Evolutionary conservation across 2,797 vertebrate genomes (phyloP).

Genomic region (Cyclura pinguis): DNA sequence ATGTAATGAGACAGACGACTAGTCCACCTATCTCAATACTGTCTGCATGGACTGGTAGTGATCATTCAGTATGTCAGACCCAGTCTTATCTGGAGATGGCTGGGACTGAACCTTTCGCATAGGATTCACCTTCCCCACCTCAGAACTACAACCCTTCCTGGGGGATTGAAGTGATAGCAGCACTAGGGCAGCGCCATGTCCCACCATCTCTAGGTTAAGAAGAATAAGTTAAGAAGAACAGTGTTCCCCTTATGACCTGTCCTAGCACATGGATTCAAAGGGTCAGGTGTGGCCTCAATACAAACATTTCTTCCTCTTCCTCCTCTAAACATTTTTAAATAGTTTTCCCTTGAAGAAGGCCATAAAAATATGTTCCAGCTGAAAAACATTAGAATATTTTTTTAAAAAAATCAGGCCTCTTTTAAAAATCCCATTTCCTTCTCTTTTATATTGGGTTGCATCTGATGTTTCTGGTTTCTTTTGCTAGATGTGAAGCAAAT

Average conservation of each 20-base stretch:
- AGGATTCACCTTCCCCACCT: not conserved
- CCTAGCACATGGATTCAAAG: not conserved
- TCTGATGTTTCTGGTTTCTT: not conserved
- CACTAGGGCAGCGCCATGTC: no score
- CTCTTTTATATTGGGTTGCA: no score
- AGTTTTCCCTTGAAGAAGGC: no score
- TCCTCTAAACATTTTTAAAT: no score
- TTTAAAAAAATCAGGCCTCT: no score
- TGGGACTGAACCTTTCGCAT: not conserved
- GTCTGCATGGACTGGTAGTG: not conserved
- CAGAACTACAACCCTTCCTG: not conserved
- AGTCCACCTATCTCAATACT: not conserved
- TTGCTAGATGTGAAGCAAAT: no score
- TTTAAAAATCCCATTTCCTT: no score
- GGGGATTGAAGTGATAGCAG: not conserved
- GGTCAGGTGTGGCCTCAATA: not conserved
- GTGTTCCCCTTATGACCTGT: not conserved
- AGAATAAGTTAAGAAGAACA: not conserved
- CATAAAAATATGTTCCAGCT: no score
- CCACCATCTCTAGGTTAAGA: not conserved
- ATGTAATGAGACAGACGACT: not conserved
- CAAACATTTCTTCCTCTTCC: not conserved
- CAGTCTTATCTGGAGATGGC: not conserved
- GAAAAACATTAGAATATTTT: no score
- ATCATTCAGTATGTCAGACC: not conserved